These are phyloP conservation scores for Hemicentrotus pulcherrimus DNA, from an alignment of 35 echinoderm and acorn worm genomes.

Conservation along the genomic window DNA sequence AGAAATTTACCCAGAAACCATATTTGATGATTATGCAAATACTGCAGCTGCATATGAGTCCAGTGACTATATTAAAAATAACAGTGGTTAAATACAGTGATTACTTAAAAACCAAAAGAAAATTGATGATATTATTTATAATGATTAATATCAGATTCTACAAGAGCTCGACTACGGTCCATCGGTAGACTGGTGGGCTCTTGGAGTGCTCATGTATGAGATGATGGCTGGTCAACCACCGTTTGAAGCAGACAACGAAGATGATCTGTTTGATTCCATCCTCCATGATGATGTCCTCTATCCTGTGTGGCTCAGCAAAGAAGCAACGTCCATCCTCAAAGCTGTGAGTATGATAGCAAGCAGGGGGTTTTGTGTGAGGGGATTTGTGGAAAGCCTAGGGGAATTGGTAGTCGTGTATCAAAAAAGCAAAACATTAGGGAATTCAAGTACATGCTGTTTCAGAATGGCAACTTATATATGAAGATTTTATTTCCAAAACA, in stretches of 20 bases:
- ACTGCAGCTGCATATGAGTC: too few relatives aligned
- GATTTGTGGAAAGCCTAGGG: too few relatives aligned
- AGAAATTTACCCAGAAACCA: too few relatives aligned
- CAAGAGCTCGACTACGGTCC: constrained; percentile 99
- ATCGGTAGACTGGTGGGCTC: constrained; percentile 99
- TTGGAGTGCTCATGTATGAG: constrained; percentile 98
- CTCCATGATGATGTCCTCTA: constrained; percentile 98
- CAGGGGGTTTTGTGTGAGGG: too few relatives aligned
- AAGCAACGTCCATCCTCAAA: constrained; percentile 97
- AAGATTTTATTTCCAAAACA: too few relatives aligned
- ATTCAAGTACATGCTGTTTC: too few relatives aligned
- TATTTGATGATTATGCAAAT: too few relatives aligned
- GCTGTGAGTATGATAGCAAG: constrained; percentile 70
- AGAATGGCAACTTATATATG: too few relatives aligned
- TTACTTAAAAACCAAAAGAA: not conserved
- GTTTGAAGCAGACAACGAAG: constrained; percentile 98
- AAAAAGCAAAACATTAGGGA: too few relatives aligned
- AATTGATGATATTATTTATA: not conserved
- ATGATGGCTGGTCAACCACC: constrained; percentile 99
- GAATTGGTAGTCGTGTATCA: too few relatives aligned
- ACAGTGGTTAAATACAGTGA: not conserved
- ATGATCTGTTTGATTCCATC: constrained; percentile 97
- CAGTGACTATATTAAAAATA: too few relatives aligned
- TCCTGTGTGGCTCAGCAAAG: constrained; percentile 98
- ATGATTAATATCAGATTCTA: constrained; percentile 68